Base-by-base conservation (phyloP, 1,140 invertebrate genomes). In the Neodiprion lecontei region DNA sequence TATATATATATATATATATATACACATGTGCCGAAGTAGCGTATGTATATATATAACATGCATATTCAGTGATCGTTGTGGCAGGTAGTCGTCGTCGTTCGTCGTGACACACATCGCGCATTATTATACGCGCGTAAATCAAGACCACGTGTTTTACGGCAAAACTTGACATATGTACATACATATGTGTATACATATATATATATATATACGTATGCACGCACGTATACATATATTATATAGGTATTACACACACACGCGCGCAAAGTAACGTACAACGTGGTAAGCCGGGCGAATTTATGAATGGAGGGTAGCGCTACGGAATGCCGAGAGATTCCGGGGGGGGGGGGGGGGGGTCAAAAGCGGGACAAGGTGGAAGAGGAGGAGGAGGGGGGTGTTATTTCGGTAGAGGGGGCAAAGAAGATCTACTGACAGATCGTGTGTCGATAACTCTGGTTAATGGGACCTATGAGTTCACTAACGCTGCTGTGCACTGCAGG, bases 381-480 rank as follows among this genome's bases (percentile, higher is more conserved):
- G 50, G 50, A 1, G 50, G 50, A 14, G 53, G 28, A 1, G 28
- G 53, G 53, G 53, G 4, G 53, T 17, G 50, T 40, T 40, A 40
- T 40, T 40, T 40, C 28, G 28, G 28, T 40, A 40, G 28, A 40
- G 28, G 28, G 28, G 28, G n/a, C 11, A 61, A 4, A 12, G 53
- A 17, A 61, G 79, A 81, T 79, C 83, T 85, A 86, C 85, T 84
- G 84, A 85, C 85, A 84, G 83, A 85, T 86, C 79, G 82, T 76
- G 79, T 79, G 77, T 68, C 80, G 82, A 84, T 85, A 83, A 80
- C 81, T 82, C 80, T 81, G 81, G 79, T 84, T 85, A 85, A 83
- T 83, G 80, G 79, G 78, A 81, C 79, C 75, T 78, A 79, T 80
- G 77, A 77, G 76, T 78, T 69, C 73, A 81, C 48, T 47, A 77